phyloP scores from a whole-genome alignment of 2,888 invertebrate genomes.

The Lochmaea capreae region DNA sequence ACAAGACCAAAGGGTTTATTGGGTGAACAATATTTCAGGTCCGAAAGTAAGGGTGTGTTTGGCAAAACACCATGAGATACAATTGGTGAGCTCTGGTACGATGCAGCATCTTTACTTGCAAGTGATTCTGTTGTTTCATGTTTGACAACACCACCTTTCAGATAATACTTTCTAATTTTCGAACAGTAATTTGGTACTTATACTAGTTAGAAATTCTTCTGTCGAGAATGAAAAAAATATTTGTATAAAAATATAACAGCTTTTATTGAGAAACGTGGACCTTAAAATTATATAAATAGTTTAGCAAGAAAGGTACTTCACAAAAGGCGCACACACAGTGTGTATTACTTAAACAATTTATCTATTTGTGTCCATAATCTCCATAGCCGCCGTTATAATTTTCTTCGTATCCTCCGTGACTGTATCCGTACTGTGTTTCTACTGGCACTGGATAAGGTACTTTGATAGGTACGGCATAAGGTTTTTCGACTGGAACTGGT shows the following conservation, averaged over 20 bases:
- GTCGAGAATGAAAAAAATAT: slow-evolving; percentile 38
- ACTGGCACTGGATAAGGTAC: slow-evolving; percentile 67
- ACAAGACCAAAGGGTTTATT: too few relatives aligned
- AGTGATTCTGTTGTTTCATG: too few relatives aligned
- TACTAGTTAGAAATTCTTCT: neutral
- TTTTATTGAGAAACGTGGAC: slow-evolving; percentile 52
- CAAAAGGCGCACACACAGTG: slow-evolving; percentile 56
- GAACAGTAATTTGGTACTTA: too few relatives aligned
- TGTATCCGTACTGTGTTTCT: slow-evolving; percentile 41
- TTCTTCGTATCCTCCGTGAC: slow-evolving; percentile 52
- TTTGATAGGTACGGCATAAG: slow-evolving; percentile 75
- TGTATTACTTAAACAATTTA: slow-evolving; percentile 32
- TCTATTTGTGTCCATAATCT: slow-evolving; percentile 49
- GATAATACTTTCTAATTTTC: too few relatives aligned
- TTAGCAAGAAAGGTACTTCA: slow-evolving; percentile 37
- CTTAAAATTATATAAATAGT: slow-evolving; percentile 54
- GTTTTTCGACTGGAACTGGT: slow-evolving; percentile 74
- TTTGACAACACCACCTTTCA: too few relatives aligned
- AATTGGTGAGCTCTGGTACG: too few relatives aligned
- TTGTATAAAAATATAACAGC: slow-evolving; percentile 56
- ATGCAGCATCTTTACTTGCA: too few relatives aligned
- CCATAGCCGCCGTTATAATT: slow-evolving; percentile 49
- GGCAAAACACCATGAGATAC: too few relatives aligned
- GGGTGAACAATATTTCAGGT: too few relatives aligned
- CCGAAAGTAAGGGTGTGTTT: too few relatives aligned